Conservation (phyloP, 1,140 invertebrate genomes). For the Drosophila triauraria region DNA sequence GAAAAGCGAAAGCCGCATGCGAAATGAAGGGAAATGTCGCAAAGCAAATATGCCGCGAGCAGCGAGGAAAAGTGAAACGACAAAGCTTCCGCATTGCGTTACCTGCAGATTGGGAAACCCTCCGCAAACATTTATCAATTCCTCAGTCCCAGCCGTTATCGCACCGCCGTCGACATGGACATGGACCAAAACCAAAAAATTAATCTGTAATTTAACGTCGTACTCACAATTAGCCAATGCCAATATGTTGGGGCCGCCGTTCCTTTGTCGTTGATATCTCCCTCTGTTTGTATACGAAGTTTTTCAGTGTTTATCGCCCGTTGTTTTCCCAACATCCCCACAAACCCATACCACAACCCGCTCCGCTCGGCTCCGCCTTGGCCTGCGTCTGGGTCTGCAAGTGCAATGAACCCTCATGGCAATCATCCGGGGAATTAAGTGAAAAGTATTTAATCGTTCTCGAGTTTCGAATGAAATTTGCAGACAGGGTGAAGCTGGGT, state of each 20-base stretch:
- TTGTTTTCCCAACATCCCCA: slow-evolving; percentile 17
- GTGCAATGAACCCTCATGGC: slow-evolving; percentile 59
- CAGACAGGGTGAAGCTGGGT: not conserved
- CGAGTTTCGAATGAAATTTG: slow-evolving; percentile 18
- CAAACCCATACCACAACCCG: slow-evolving; percentile 1
- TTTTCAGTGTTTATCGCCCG: slow-evolving; percentile 55
- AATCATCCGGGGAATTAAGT: slow-evolving; percentile 44
- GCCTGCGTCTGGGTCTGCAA: slow-evolving; percentile 1
- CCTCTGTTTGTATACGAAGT: slow-evolving; percentile 25
- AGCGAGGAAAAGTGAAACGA: slow-evolving; percentile 56
- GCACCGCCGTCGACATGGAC: slow-evolving; percentile 20
- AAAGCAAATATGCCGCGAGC: slow-evolving; percentile 20
- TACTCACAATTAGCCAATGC: slow-evolving; percentile 54
- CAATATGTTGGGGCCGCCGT: slow-evolving; percentile 31
- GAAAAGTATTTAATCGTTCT: slow-evolving; percentile 55
- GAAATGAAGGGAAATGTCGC: slow-evolving; percentile 26
- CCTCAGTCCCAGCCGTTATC: not conserved
- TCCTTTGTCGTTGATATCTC: slow-evolving; percentile 23
- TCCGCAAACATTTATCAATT: slow-evolving; percentile 14
- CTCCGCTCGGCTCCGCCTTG: not conserved
- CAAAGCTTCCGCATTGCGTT: slow-evolving; percentile 56
- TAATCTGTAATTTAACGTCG: slow-evolving; percentile 54
- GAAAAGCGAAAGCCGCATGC: slow-evolving; percentile 27
- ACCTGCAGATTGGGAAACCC: slow-evolving; percentile 19
- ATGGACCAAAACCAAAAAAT: slow-evolving; percentile 49